phyloP scores from a whole-genome alignment of 2,888 invertebrate genomes.

The Xestia c-nigrum region DNA sequence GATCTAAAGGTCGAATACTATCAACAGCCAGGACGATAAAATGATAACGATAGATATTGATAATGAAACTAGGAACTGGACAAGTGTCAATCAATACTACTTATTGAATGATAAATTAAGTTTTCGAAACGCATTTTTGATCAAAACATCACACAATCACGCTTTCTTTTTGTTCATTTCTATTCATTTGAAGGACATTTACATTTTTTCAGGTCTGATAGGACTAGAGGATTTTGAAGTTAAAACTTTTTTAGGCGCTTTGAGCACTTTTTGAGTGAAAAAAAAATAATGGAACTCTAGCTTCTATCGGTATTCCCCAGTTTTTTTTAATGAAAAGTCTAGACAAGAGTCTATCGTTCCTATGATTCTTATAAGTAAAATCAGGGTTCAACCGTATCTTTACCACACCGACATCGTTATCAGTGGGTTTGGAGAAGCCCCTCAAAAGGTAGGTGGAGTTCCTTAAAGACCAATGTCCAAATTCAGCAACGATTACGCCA shows the following conservation, averaged over 20 bases:
- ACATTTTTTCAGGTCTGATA: background rate
- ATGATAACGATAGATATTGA: constrained; percentile 47
- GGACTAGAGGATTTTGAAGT: background rate
- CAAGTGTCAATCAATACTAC: constrained; percentile 6
- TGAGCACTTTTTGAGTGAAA: too few relatives aligned
- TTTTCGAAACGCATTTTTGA: background rate
- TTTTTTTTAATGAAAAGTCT: background rate
- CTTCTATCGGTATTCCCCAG: too few relatives aligned
- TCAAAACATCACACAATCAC: background rate
- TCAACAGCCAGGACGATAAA: constrained; percentile 40
- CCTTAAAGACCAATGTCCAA: too few relatives aligned
- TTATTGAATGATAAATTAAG: constrained; percentile 24
- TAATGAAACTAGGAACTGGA: constrained; percentile 49
- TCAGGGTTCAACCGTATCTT: background rate
- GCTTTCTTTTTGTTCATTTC: background rate
- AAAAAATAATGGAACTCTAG: too few relatives aligned
- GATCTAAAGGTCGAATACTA: constrained; percentile 58
- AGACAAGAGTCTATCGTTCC: background rate
- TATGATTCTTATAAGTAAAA: background rate
- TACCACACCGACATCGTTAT: background rate
- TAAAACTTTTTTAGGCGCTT: too few relatives aligned
- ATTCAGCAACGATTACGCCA: too few relatives aligned
- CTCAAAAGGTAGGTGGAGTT: too few relatives aligned
- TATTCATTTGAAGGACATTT: background rate
- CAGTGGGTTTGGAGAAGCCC: background rate